phyloP scores from a whole-genome alignment of 2,888 invertebrate species.

The Microchrysa polita region DNA sequence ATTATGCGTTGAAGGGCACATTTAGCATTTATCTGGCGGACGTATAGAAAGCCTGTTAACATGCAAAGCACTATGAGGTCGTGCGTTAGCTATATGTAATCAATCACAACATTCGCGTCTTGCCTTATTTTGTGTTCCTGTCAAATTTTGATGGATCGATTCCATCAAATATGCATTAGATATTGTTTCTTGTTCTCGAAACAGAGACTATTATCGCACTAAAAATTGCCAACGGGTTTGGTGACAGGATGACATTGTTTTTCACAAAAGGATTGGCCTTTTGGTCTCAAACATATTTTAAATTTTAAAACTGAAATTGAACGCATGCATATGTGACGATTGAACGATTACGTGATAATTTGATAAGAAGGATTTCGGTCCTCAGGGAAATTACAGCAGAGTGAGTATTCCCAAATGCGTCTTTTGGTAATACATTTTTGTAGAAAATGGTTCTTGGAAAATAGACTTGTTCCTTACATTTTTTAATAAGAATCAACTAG shows the following conservation, averaged over 20 bases:
- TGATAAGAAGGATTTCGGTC: not conserved
- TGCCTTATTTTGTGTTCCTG: not conserved
- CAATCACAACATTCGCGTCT: slow-evolving; percentile 34
- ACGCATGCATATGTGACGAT: slow-evolving; percentile 12
- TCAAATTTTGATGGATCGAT: slow-evolving; percentile 32
- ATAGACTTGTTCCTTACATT: too few relatives aligned
- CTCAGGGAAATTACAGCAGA: not conserved
- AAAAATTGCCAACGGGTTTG: slow-evolving; percentile 19
- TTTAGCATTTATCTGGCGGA: not conserved
- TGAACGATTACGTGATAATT: not conserved
- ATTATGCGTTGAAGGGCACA: not conserved
- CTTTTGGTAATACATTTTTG: too few relatives aligned
- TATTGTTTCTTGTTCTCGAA: slow-evolving; percentile 10
- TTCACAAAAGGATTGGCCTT: not conserved
- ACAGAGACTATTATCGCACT: slow-evolving; percentile 33
- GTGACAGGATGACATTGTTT: not conserved
- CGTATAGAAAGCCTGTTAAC: not conserved
- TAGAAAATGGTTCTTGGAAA: too few relatives aligned
- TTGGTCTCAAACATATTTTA: slow-evolving; percentile 5
- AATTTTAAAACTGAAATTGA: slow-evolving; percentile 21
- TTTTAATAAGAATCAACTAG: too few relatives aligned
- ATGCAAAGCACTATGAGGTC: not conserved
- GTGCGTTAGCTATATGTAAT: not conserved
- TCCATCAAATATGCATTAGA: slow-evolving; percentile 37
- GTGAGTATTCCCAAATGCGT: too few relatives aligned